These are phyloP conservation scores for Hipposideros larvatus DNA, from an alignment of 2,797 vertebrate species.

Conservation along the genomic window DNA sequence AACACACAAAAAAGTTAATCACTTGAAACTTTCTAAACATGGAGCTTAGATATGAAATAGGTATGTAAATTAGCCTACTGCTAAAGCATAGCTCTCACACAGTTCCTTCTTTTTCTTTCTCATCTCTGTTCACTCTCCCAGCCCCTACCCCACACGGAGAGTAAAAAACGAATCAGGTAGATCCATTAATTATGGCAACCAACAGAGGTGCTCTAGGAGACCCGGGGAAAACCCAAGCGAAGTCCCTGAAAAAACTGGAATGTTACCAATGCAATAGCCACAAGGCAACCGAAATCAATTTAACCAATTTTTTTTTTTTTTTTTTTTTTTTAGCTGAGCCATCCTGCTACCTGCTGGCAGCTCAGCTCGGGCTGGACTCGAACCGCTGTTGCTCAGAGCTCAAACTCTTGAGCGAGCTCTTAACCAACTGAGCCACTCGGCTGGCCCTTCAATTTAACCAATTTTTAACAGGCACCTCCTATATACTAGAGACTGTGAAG, in stretches of 20 bases:
- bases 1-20: constrained; percentile 26
- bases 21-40: background rate
- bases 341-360: no score
- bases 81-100: background rate
- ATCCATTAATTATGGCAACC: background rate
- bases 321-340: no score
- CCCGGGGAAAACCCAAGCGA: background rate
- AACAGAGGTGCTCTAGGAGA: background rate
- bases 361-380: no score
- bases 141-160: background rate
- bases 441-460: background rate
- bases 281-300: background rate
- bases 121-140: background rate
- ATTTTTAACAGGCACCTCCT: background rate
- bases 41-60: background rate
- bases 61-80: background rate
- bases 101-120: background rate
- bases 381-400: no score
- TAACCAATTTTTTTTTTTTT: background rate
- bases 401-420: no score
- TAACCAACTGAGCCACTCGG: no score
- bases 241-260: background rate
- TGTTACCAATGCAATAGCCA: background rate
- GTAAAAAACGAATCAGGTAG: background rate
- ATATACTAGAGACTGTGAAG: background rate